Evolutionary conservation across 2,113 vertebrate genomes (phyloP), one percentile per base, ranked within the genome.

Genomic region (Euleptes europaea): DNA sequence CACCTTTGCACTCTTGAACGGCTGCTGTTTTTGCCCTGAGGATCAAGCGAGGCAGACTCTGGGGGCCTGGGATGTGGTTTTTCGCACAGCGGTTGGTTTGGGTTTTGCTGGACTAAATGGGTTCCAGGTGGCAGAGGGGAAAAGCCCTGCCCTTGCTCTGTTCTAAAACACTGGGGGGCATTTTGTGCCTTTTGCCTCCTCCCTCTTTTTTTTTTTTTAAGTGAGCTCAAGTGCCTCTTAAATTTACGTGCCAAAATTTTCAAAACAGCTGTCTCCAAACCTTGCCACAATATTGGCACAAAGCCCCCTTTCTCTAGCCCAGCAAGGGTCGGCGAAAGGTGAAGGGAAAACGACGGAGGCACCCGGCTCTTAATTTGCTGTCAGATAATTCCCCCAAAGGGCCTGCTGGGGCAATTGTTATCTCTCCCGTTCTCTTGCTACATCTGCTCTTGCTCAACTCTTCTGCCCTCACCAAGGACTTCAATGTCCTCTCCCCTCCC

Each of bases 271-370:
- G 14, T 23, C 57, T 65, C 15, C 26, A 63, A 78, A 66, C 84
- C 78, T 69, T 81, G 44, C 78, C 28, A 42, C 57, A 35, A 47
- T 28, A 19, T 67, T 84, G 83, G 73, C 44, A 77, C 38, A 86
- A 81, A 81, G 60, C 84, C 42, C 71, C 33, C 28, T 38, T 75
- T 80, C 57, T 75, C 40, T 23, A 69, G n/a, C 40, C 21, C 35
- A n/a, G 57, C 19, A 31, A n/a, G 63, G 85, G 77, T 88, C 85
- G 75, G 51, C 5, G 17, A 67, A 63, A 86, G 78, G 83, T 81
- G 76, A 89, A 83, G 65, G 76, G 71, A 80, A 81, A 84, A 84
- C 69, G 21, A 70, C 33, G 28, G 23, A 38, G 76, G 65, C 14
- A 35, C 49, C 31, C 57, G n/a, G 74, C 72, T 72, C 19, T 44